A percentile compares a stretch with the other conserved stretches of the same genome.
These are phyloP conservation scores for Callocephalon fimbriatum DNA, from an alignment of 2,113 vertebrate species.

Conservation along the genomic window DNA sequence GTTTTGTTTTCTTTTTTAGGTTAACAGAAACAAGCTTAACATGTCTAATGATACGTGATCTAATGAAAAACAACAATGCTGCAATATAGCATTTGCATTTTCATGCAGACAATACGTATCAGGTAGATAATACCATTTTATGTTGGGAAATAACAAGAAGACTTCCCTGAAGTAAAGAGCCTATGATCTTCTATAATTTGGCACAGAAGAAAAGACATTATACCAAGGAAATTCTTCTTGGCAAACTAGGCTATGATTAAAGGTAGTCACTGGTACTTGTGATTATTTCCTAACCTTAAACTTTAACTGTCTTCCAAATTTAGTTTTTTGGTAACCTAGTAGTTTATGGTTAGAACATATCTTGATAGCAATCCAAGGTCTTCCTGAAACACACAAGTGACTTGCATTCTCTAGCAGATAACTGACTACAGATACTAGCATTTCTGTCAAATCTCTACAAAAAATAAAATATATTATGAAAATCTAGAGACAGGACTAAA, in stretches of 20 bases:
- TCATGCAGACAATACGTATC: not conserved
- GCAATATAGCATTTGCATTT: not conserved
- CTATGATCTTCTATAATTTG: conserved; percentile 61
- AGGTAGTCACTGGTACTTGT: conserved; percentile 59
- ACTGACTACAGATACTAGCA: conserved; percentile 14
- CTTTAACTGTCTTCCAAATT: conserved; percentile 12
- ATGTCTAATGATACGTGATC: not conserved
- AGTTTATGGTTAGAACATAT: conserved; percentile 57
- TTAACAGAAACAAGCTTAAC: not conserved
- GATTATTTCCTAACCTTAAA: conserved; percentile 61
- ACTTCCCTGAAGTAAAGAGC: not conserved
- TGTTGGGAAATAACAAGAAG: not conserved
- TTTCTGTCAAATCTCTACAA: not conserved
- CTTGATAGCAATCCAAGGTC: conserved; percentile 41
- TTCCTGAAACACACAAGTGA: conserved; percentile 26
- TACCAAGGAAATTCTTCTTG: conserved; percentile 52
- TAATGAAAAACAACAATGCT: not conserved
- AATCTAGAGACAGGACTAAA: not conserved
- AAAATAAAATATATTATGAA: not conserved
- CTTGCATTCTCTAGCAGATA: not conserved
- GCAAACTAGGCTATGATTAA: conserved; percentile 60
- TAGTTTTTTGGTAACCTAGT: conserved; percentile 34
- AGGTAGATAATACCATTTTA: conserved; percentile 34
- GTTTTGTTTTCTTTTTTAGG: not conserved
- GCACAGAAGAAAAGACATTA: conserved; percentile 17